Evolutionary conservation across 2,888 invertebrate genomes (phyloP), one percentile per base, ranked within the genome.

Genomic region (Autographa gamma): DNA sequence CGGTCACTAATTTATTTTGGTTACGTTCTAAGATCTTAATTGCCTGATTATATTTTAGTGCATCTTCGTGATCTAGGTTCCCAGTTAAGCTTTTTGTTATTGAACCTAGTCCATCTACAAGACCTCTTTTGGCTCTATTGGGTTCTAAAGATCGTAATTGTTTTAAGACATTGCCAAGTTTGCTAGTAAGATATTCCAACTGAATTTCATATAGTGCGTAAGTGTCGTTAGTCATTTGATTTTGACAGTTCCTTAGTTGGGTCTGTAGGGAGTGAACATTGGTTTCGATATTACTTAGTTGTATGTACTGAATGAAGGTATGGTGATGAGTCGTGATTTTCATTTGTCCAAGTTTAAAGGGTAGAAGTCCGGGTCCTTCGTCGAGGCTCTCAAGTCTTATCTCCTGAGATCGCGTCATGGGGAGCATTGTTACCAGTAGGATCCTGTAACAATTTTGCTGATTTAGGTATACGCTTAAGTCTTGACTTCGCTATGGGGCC

Each of bases 381-480:
- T 18, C 52, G n/a, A 18, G 18, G 18, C 18, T n/a, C 6, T 52
- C 52, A 52, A 52, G n/a, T 18, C 6, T 52, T 52, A 52, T 18
- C 18, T 52, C 52, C 18, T 52, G 52, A 8, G 18, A 7, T 52
- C 18, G 52, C 52, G 52, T 52, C 16, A 52, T 52, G n/a, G n/a
- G 52, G 52, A 52, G 52, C 6, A 52, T n/a, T 52, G 18, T n/a
- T 52, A 52, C 18, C 16, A 52, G 52, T 52, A 52, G 18, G 6
- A 52, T 52, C 52, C 52, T 52, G 52, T 52, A 52, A 52, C 52
- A 52, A 52, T n/a, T 18, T 18, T 18, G 16, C n/a, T 52, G n/a
- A 4, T 18, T 52, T 52, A 52, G 52, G 52, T n/a, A n/a, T 16
- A 6, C 52, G n/a, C 18, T 52, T 52, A 52, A 52, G 52, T 18